Evolutionary conservation across 2,888 invertebrate genomes (phyloP), one percentile per base, ranked within the genome.

Genomic region (Aplocera efformata): DNA sequence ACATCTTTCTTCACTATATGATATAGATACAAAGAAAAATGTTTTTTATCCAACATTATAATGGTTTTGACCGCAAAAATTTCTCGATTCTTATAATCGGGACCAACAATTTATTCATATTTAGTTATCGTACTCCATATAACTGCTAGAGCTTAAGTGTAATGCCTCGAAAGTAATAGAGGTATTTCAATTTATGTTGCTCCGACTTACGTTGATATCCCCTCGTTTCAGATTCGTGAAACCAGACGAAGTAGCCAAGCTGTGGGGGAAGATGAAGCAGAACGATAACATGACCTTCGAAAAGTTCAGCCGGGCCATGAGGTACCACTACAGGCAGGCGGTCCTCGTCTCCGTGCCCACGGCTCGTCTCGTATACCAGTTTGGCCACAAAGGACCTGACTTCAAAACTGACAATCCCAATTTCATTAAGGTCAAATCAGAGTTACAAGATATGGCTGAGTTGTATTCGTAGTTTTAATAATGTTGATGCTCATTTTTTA

Each of bases 281-380:
- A 97, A 97, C 69, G 92, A 92, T 32, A 92, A 93, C 70, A 97
- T 97, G 97, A 96, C 94, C 26, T 97, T 96, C 69, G 97, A 97
- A 75, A 97, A 97, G 80, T 91, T 97, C 63, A 96, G 96, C 76
- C 83, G 97, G 50, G 97, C 97, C 8, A 95, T 97, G 94, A 91
- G 95, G 72, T 95, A 95, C 76, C 94, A 95, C 78, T 95, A 95
- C 84, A 91, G 93, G 66, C 93, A 93, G 61, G 82, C 91, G 54
- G 93, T 94, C 10, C 90, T 95, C 39, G 90, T 91, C 33, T 93
- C 95, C 2, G 95, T 95, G 6, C 90, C 93, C 41, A 94, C 94
- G 7, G 91, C 93, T 26, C 90, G 94, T 33, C 86, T 95, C 48
- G 94, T 95, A 32, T 95, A 95, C 83, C 93, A 94, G 72, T 95